Evolutionary conservation across 2,113 vertebrate species (phyloP), one percentile per base, ranked within the genome.

Genomic region (Tachysurus fulvidraco): DNA sequence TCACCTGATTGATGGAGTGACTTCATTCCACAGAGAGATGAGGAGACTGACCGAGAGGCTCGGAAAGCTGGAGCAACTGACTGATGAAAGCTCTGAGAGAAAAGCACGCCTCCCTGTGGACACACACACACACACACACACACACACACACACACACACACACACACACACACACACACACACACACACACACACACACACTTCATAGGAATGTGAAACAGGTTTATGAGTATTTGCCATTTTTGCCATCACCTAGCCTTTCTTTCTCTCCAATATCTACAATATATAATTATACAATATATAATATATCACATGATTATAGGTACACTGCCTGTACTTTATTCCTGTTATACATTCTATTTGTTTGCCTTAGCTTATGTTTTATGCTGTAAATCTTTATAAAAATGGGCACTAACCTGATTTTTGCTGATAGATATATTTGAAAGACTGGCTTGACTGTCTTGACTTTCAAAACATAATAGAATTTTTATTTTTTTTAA

Each of bases 1-100:
- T 87, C 76, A 88, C 89, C 89, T 89, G 88, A 50, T 19, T 80
- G 89, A 87, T 88, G 89, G 85, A 71, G 64, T 28, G 77, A 30
- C 50, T 50, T 85, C 73, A 85, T 87, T 87, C 85, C 83, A 85
- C 52, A 71, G 44, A 81, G 76, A 78, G 80, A 30, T 71, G 64
- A 69, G 73, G 73, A 73, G 88, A 86, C 88, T 86, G 88, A 86
- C 71, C 83, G 88, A 77, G 78, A 60, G 79, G 67, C 80, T 78
- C 69, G 46, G 79, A 30, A 67, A 83, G 82, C 87, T 25, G 84
- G 41, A 21, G 25, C 59, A 64, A 78, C 83, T 76, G 25, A 78
- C 83, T 76, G 25, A 54, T 64, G 52, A 28, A 81, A 76, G 52
- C 50, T 25, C 36, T 80, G n/a, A 85, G 77, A 83, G 21, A 62